Evolutionary conservation across 2,113 vertebrate species (phyloP).

Genomic region (Murina feae): DNA sequence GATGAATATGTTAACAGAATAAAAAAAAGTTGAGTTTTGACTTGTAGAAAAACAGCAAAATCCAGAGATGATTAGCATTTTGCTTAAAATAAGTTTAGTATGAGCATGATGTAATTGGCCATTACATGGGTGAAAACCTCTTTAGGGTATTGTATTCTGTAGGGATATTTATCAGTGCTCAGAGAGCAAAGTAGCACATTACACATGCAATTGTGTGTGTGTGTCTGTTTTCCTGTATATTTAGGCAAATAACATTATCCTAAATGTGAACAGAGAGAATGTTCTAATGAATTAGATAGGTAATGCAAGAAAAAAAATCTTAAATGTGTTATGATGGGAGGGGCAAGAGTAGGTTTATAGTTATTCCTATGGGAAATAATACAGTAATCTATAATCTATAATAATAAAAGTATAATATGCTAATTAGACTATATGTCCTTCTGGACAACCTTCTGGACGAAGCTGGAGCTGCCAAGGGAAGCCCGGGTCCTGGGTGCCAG

Average conservation of each 20-base stretch:
- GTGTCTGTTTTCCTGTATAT: not conserved
- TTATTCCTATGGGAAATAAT: not conserved
- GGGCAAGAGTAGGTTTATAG: not conserved
- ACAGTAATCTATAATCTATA: not conserved
- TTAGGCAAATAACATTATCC: not conserved
- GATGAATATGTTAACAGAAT: slow-evolving; percentile 76
- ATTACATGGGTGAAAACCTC: not conserved
- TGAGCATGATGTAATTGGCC: slow-evolving; percentile 26
- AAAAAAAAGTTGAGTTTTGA: slow-evolving; percentile 77
- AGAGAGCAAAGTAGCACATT: not conserved
- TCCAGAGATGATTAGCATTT: slow-evolving; percentile 51
- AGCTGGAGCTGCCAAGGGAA: too few relatives aligned
- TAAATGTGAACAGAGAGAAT: not conserved
- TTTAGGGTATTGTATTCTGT: not conserved
- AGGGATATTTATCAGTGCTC: not conserved
- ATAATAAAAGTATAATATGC: too few relatives aligned
- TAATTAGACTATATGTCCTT: too few relatives aligned
- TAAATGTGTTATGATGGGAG: not conserved
- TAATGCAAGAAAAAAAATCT: not conserved
- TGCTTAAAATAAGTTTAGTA: slow-evolving; percentile 55
- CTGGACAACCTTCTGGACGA: too few relatives aligned
- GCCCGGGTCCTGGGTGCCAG: too few relatives aligned
- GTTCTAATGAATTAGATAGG: not conserved
- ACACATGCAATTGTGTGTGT: not conserved
- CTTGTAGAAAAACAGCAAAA: slow-evolving; percentile 66